A percentile compares a stretch with the other conserved stretches of the same genome.
These are phyloP conservation scores for Microctonus hyperodae DNA, from an alignment of 2,888 invertebrate species.

Conservation along the genomic window DNA sequence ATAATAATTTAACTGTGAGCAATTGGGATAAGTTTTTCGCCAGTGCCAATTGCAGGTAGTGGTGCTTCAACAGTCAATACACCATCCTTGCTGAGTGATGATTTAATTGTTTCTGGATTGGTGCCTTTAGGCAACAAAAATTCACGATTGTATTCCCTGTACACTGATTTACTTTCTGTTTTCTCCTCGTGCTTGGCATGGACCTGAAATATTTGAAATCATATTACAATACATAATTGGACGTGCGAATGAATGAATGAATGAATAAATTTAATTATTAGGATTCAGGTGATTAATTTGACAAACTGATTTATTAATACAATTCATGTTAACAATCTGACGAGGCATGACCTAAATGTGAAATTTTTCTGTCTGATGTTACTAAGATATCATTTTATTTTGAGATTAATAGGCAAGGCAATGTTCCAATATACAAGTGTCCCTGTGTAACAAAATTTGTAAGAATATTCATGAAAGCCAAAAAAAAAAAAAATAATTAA, in stretches of 20 bases:
- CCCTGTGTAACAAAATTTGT: background rate
- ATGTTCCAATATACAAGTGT: background rate
- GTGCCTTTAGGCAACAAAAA: conserved; percentile 97
- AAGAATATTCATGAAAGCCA: too few relatives aligned
- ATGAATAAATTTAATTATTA: background rate
- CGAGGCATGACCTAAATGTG: conserved; percentile 27
- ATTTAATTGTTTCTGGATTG: conserved; percentile 95
- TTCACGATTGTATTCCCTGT: conserved; percentile 97
- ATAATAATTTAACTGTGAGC: conserved; percentile 67
- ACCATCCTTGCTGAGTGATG: conserved; percentile 95
- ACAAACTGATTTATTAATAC: conserved; percentile 37
- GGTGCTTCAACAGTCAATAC: conserved; percentile 97
- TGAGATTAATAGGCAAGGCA: background rate
- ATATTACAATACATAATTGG: background rate
- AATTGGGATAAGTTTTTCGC: conserved; percentile 85
- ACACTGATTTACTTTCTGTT: conserved; percentile 94
- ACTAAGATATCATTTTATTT: background rate
- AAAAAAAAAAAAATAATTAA: background rate
- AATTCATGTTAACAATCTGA: conserved; percentile 24
- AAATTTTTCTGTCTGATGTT: background rate
- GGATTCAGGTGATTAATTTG: background rate
- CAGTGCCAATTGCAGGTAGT: conserved; percentile 83
- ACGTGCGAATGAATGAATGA: background rate
- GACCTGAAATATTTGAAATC: conserved; percentile 85
- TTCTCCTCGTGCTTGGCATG: conserved; percentile 99